Base-by-base conservation (phyloP, 2,797 vertebrate genomes). In the Melanitta fusca region DNA sequence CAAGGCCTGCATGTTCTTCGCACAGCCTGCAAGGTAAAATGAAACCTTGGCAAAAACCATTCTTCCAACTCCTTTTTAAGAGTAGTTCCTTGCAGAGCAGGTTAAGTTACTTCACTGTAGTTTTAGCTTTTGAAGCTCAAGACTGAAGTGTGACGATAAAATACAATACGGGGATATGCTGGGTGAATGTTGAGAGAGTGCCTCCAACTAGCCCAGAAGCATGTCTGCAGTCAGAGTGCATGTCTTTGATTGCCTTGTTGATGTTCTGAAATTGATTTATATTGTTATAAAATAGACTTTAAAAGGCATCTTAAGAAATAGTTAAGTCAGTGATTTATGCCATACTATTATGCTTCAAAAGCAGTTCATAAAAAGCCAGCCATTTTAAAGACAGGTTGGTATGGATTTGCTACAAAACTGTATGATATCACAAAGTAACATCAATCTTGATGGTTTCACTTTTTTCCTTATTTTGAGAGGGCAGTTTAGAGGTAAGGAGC, bases 291-390 rank as follows among this genome's bases (percentile, higher is more conserved):
- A 85, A 39, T 32, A 58, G 80, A 54, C 7, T 72, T 85, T 85
- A 82, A 91, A 88, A 90, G 58, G 21, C 20, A 49, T 66, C 51
- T 62, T 75, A 43, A 73, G 54, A 62, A 88, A 84, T 3, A 70
- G 78, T 84, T 79, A 87, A 85, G 18, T 66, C 80, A n/a, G 32
- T 74, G 62, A 86, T 94, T 88, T 91, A 89, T 71, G 62, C 60
- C 27, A 39, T 28, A 10, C 18, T 64, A 57, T 80, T 64, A 71
- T 49, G 20, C 15, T 90, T 69, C 54, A 83, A 88, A 94, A 93
- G 28, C 38, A 43, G 22, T 72, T 86, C 58, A 83, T 89, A 89
- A 91, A 53, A 88, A 28, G 51, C 53, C 20, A 39, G 41, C 39
- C 75, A 12, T 53, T 96, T 92, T 81, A 92, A 89, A 71, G 71